These are phyloP conservation scores for Ryuthela nishihirai DNA, from an alignment of 2,888 invertebrate genomes.

Conservation along the genomic window DNA sequence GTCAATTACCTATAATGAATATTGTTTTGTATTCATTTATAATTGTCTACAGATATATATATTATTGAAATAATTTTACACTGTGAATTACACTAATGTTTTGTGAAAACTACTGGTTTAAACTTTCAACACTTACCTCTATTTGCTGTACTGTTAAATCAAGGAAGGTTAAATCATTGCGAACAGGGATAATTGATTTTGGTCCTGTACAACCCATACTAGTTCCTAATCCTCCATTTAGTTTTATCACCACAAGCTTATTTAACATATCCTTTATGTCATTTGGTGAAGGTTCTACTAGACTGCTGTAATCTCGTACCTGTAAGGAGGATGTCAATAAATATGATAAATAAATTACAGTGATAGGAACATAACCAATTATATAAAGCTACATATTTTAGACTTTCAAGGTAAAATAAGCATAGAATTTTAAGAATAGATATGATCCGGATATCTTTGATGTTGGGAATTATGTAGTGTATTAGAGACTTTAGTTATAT, in stretches of 20 bases:
- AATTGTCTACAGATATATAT: background rate
- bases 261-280: conserved; percentile 66
- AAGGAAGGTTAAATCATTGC: conserved; percentile 88
- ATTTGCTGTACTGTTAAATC: conserved; percentile 96
- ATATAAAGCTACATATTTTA: too few relatives aligned
- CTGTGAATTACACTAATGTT: background rate
- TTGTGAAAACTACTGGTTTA: background rate
- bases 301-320: conserved; percentile 67
- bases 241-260: conserved; percentile 87
- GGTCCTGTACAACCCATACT: conserved; percentile 97
- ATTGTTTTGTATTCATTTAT: background rate
- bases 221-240: conserved; percentile 93
- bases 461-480: too few relatives aligned
- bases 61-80: background rate
- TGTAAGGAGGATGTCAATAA: too few relatives aligned
- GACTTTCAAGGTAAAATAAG: too few relatives aligned
- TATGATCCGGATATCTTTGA: too few relatives aligned
- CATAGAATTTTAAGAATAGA: too few relatives aligned
- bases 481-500: too few relatives aligned
- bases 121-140: conserved; percentile 63
- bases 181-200: conserved; percentile 89
- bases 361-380: too few relatives aligned
- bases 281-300: conserved; percentile 59
- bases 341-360: background rate
- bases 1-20: background rate